These are phyloP conservation scores for Ennomos fuscantarius DNA, from an alignment of 2,888 invertebrate genomes.

Conservation along the genomic window DNA sequence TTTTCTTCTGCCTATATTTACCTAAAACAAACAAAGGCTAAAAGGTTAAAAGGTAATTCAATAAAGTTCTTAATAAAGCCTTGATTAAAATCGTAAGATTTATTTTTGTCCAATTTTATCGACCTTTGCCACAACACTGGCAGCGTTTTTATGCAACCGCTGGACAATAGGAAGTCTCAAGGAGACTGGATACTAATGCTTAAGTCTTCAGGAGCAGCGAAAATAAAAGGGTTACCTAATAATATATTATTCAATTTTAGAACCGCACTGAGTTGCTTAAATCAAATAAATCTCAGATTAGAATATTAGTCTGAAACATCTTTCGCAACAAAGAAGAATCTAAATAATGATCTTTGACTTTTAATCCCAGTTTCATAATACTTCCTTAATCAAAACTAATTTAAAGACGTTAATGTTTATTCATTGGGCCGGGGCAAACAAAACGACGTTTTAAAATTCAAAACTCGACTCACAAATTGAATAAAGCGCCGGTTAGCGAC, in stretches of 20 bases:
- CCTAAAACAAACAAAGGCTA: too few relatives aligned
- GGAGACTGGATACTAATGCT: constrained; percentile 59
- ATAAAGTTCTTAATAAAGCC: not conserved
- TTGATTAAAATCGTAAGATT: not conserved
- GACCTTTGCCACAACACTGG: constrained; percentile 1
- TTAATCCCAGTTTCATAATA: constrained; percentile 5
- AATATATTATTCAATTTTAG: too few relatives aligned
- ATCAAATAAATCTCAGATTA: too few relatives aligned
- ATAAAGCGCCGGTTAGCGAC: constrained; percentile 39
- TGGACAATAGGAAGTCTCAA: constrained; percentile 52
- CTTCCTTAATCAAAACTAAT: constrained; percentile 36
- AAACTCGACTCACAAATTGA: constrained; percentile 47
- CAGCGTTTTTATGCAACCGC: constrained; percentile 49
- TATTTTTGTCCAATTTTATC: not conserved
- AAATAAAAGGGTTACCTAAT: constrained; percentile 37
- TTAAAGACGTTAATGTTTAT: constrained; percentile 43
- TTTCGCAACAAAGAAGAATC: too few relatives aligned
- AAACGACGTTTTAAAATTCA: constrained; percentile 47
- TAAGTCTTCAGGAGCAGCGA: constrained; percentile 41
- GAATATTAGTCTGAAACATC: too few relatives aligned
- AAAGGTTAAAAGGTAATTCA: too few relatives aligned
- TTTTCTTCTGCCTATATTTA: too few relatives aligned
- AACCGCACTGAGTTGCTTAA: too few relatives aligned
- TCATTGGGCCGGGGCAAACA: constrained; percentile 39
- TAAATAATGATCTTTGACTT: constrained; percentile 5